Evolutionary conservation across 2,113 vertebrate genomes (phyloP), one percentile per base, ranked within the genome.

Genomic region (Pelecanoides urinatrix): DNA sequence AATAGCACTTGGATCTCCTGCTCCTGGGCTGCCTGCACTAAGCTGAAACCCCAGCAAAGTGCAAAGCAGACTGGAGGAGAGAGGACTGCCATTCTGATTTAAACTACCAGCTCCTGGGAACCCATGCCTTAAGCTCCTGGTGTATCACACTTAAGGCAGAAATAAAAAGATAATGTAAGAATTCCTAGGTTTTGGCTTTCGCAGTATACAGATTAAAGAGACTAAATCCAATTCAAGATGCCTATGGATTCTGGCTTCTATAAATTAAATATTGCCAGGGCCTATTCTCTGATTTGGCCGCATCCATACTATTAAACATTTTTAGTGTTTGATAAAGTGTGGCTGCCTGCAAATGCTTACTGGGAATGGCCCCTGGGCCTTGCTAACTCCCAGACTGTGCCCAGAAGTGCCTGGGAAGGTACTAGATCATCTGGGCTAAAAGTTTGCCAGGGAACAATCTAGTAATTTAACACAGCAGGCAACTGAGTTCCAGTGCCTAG

Each of bases 291-390:
- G 34, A 50, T 90, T 88, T 65, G 26, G 45, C 40, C n/a, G 90
- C 84, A 65, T 84, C 26, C 40, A 56, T 55, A 59, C 6, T 75
- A 72, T 13, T 65, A 55, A 91, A 71, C 18, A 34, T 42, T 77
- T 92, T 92, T 82, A 71, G 56, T 50, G n/a, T 55, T 50, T 93
- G 79, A 94, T 87, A 71, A 92, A 96, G 90, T 74, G 52, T 67
- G 53, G 16, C n/a, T 94, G 78, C 66, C 79, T 92, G 53, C 40
- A 90, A 86, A 49, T 77, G 8, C 74, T 58, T 85, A 65, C 52
- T 61, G 65, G 38, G 36, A 92, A 92, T 34, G 34, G 61, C 40
- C 49, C 56, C 56, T 42, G 12, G 74, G 7, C 74, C 30, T 86
- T 82, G 44, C 8, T 82, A 75, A 72, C 32, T 93, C 81, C 62